phyloP scores from a whole-genome alignment of 2,113 vertebrate species.

The Scalopus aquaticus region DNA sequence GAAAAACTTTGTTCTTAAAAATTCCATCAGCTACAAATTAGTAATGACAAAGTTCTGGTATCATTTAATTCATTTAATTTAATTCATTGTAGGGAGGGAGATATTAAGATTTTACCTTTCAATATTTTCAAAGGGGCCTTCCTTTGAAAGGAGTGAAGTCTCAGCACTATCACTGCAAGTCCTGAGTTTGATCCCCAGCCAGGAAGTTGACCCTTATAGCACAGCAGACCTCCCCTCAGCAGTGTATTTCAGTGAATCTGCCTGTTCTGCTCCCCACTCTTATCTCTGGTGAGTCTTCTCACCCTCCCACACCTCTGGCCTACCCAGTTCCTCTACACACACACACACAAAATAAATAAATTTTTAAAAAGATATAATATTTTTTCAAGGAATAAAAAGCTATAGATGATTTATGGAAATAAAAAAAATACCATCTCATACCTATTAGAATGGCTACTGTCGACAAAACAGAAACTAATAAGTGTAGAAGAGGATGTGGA shows the following conservation, averaged over 20 bases:
- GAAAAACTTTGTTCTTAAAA: neutral
- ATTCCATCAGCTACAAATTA: neutral
- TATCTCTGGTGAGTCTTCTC: too few species aligned
- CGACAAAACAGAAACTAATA: neutral
- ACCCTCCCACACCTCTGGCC: too few species aligned
- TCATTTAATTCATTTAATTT: neutral
- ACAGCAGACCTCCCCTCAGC: too few species aligned
- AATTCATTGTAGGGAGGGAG: neutral
- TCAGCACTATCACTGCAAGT: too few species aligned
- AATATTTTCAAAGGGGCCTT: neutral
- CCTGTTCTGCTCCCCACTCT: too few species aligned
- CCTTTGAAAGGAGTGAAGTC: too few species aligned
- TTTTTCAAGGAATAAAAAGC: neutral
- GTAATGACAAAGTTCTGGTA: neutral
- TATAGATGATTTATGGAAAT: neutral
- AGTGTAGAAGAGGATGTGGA: neutral
- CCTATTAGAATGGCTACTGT: neutral
- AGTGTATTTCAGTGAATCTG: too few species aligned
- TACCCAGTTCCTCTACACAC: too few species aligned
- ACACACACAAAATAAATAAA: too few species aligned
- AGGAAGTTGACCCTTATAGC: too few species aligned
- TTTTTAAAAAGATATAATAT: too few species aligned
- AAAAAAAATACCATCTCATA: neutral
- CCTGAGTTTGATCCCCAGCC: too few species aligned
- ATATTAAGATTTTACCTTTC: neutral